Evolutionary conservation across 2,888 invertebrate species (phyloP).

Genomic region (Apotomis turbidana): DNA sequence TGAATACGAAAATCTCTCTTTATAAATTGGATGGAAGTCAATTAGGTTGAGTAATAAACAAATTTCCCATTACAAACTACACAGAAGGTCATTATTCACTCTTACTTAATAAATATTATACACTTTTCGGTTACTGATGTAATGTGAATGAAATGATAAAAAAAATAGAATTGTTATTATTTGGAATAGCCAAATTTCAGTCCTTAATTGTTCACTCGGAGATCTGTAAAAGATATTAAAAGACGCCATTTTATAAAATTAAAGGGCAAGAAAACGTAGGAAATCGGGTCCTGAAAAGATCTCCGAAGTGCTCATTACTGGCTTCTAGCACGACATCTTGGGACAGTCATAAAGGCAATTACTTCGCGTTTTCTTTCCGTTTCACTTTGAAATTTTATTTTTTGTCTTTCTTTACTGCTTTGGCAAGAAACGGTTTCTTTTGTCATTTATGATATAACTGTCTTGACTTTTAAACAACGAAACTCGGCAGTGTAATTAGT

Average conservation of each 20-base stretch:
- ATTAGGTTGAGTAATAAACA: neutral
- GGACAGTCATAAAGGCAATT: slow-evolving; percentile 64
- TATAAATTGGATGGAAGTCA: neutral
- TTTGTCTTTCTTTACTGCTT: slow-evolving; percentile 34
- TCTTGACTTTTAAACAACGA: neutral
- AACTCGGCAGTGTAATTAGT: neutral
- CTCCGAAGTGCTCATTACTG: slow-evolving; percentile 63
- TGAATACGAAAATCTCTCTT: neutral
- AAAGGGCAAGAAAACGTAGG: slow-evolving; percentile 52
- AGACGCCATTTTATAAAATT: slow-evolving; percentile 50
- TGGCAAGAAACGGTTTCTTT: slow-evolving; percentile 23
- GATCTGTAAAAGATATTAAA: slow-evolving; percentile 50
- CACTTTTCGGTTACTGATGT: too few relatives aligned
- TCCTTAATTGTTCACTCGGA: slow-evolving; percentile 2
- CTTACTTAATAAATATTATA: too few relatives aligned
- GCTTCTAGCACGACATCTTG: slow-evolving; percentile 56
- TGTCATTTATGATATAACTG: slow-evolving; percentile 6
- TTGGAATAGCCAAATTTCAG: neutral
- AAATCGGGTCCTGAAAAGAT: slow-evolving; percentile 56
- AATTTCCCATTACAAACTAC: neutral
- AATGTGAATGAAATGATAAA: too few relatives aligned
- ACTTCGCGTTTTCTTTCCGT: slow-evolving; percentile 55
- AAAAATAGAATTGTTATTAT: too few relatives aligned
- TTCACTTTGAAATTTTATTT: slow-evolving; percentile 43
- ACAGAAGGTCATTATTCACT: neutral